Conservation (phyloP, 2,797 vertebrate species). For the Pseudopleuronectes americanus region DNA sequence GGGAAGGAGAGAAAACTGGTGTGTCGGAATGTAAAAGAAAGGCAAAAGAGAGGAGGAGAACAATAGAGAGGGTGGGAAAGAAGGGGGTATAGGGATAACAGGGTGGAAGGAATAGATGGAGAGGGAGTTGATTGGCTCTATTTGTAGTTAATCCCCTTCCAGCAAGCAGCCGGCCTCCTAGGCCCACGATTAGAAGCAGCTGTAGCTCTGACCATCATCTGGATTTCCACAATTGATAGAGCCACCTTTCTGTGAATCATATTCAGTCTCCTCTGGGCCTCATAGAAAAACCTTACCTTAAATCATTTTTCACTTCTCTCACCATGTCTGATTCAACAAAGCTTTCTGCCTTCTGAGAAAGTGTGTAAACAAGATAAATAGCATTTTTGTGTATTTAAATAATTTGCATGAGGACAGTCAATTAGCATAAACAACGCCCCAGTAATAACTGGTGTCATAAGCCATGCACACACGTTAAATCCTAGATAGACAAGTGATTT, state of each 20-base stretch:
- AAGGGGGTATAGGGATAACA: conserved; percentile 4
- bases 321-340: no score
- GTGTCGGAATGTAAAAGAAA: conserved; percentile 11
- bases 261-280: no score
- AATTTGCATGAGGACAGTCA: no score
- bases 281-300: no score
- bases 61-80: background rate
- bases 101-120: conserved; percentile 12
- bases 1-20: background rate
- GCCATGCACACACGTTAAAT: no score
- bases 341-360: no score
- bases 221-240: conserved; percentile 68
- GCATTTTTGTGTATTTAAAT: no score
- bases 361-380: no score
- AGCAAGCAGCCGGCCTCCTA: conserved; percentile 30
- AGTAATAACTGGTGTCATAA: no score
- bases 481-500: no score
- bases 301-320: no score
- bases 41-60: conserved; percentile 9
- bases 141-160: conserved; percentile 54
- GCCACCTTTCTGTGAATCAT: conserved; percentile 23
- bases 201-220: conserved; percentile 59
- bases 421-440: no score
- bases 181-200: conserved; percentile 67
- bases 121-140: conserved; percentile 47